Percentiles rank a stretch among this genome's conserved stretches.
Conservation (phyloP, 2,113 vertebrate species). For the Poicephalus meyeri region DNA sequence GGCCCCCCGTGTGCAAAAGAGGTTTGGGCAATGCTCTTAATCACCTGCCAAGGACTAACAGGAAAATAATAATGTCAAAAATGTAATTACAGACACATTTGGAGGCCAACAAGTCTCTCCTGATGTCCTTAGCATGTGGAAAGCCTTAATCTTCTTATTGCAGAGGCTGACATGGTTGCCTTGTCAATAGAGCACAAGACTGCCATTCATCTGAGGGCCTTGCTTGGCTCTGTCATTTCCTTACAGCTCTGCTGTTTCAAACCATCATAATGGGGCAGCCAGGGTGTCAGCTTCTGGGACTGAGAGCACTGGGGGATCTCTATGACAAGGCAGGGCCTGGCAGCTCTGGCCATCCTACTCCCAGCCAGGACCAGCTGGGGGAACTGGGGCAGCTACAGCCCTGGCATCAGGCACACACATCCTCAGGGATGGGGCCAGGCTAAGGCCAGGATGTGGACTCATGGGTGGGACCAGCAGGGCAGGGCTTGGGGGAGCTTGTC, state of each 20-base stretch:
- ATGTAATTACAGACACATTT: not conserved
- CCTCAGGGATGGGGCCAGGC: not conserved
- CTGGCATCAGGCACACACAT: not conserved
- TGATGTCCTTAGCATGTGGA: not conserved
- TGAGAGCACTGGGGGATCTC: not conserved
- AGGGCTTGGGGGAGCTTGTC: not conserved
- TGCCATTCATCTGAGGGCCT: not conserved
- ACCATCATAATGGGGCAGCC: rapidly evolving
- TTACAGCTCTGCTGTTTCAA: not conserved
- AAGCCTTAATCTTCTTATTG: not conserved
- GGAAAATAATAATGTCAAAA: not conserved
- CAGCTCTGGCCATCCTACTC: too few species aligned
- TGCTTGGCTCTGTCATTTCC: not conserved
- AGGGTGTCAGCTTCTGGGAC: not conserved
- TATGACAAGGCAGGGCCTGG: not conserved
- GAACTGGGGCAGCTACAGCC: not conserved
- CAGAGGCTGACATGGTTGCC: not conserved
- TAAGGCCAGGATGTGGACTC: rapidly evolving
- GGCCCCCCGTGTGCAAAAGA: rapidly evolving
- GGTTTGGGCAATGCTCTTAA: rapidly evolving
- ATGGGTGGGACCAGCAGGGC: rapidly evolving
- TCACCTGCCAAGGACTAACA: not conserved
- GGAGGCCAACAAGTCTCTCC: rapidly evolving
- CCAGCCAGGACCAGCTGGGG: not conserved
- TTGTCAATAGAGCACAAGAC: not conserved